Evolutionary conservation across 1,140 invertebrate genomes (phyloP), one percentile per base, ranked within the genome.

Genomic region (Drosophila insularis): DNA sequence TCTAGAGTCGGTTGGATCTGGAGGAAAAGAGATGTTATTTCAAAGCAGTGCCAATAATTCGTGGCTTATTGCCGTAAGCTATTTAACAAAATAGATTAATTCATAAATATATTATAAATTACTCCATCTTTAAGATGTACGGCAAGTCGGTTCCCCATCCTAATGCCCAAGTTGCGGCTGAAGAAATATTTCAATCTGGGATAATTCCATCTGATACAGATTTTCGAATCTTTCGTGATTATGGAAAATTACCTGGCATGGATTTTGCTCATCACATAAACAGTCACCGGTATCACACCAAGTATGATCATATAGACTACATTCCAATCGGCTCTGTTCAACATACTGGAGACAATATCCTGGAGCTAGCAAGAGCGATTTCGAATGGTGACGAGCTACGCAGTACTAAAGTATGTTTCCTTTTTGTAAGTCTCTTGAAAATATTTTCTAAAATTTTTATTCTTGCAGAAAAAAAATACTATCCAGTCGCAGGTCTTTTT

Each of bases 231-330:
- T 50, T 50, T 50, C 43, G 43, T 3, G 43, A 50, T 21, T 50
- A 21, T 21, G 43, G 43, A 50, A 50, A 50, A 50, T 10, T 50
- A 21, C 43, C 43, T 11, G 43, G 43, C 2, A 50, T 50, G 43
- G 43, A 50, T 21, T 50, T 50, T 50, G 43, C 43, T 1, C 17
- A 50, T 50, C 43, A 50, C 43, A 19, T 50, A 21, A 50, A 50
- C 43, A 50, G 43, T 21, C 43, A 50, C 43, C 43, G 43, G 0
- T 50, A 50, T 6, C 43, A 50, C 10, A 50, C 43, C 17, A 50
- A 50, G 19, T 50, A 50, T 17, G 43, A 50, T 50, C 17, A 21
- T 50, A 50, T 50, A 19, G 43, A 50, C 43, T 50, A 50, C 17
- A 50, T 50, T 50, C 43, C 43, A 11, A 50, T 21, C 4, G 43